Evolutionary conservation across 1,140 invertebrate species (phyloP).

Genomic region (Papilio aristodemus): DNA sequence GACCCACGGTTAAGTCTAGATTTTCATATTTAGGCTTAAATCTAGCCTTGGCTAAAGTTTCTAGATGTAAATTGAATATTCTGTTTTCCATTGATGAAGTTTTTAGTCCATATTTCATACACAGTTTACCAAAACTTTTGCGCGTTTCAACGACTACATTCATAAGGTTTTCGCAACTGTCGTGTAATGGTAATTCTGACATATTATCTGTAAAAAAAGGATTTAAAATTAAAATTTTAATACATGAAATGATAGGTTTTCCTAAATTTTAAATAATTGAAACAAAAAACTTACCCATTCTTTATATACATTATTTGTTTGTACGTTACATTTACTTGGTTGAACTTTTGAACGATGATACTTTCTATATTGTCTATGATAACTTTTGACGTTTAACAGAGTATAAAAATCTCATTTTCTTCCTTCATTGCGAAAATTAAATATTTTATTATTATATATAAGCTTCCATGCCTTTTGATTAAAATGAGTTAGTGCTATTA

Average conservation of each 20-base stretch:
- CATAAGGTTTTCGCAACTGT: conserved; percentile 68
- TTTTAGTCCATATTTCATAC: conserved; percentile 63
- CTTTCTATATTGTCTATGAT: neutral
- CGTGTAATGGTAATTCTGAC: conserved; percentile 47
- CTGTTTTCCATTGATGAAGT: conserved; percentile 57
- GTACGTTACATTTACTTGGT: neutral
- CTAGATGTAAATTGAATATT: conserved; percentile 58
- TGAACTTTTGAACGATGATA: too few relatives aligned
- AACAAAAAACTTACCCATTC: conserved; percentile 4
- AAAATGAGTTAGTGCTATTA: too few relatives aligned
- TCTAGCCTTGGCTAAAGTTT: conserved; percentile 51
- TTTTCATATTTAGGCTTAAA: conserved; percentile 54
- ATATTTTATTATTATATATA: too few relatives aligned
- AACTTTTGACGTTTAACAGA: neutral
- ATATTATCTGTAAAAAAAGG: conserved; percentile 42
- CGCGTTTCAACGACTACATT: conserved; percentile 65
- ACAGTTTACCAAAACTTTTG: conserved; percentile 65
- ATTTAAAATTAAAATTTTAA: neutral
- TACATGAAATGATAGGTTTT: neutral
- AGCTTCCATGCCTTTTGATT: too few relatives aligned
- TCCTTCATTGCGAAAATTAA: too few relatives aligned
- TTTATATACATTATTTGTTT: neutral
- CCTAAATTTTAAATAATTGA: neutral
- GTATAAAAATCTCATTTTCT: neutral
- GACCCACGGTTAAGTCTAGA: conserved; percentile 42